Base-by-base conservation (phyloP, 92 coral and sea anemone species). In the Actinernus sp. region DNA sequence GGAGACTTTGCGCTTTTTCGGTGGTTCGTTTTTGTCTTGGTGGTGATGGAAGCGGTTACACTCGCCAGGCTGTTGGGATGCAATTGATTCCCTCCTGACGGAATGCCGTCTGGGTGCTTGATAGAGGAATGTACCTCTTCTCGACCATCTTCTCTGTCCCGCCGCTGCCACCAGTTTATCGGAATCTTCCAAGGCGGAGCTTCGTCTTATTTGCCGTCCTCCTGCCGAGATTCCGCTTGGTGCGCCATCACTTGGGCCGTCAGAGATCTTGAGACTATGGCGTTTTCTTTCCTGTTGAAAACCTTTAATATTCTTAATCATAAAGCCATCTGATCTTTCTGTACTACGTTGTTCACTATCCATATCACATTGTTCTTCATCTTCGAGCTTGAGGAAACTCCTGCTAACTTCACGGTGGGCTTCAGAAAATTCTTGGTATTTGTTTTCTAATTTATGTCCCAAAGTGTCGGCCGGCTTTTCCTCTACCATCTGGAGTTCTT, bases 1-100 rank as follows among this genome's bases (percentile, higher is more conserved):
- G 7, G 78, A 70, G 17, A 55, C 16, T 46, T 70, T 70, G 17
- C 32, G 31, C 10, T 45, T 56, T 21, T 37, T 70, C 4, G 46
- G n/a, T 0, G 47, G 39, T 31, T 20, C 6, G 17, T 40, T 60
- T 22, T 68, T 31, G 18, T 37, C 48, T 24, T 70, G 78, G 27
- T 70, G 65, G 24, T 10, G 14, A 4, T 16, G 12, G 25, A 33
- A 54, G 28, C 78, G 49, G 22, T 25, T 36, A 18, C 78, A 70
- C 49, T 46, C 58, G 2, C 58, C 58, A 22, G 36, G 48, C 36
- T 47, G 17, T 26, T 8, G 52, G 10, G 52, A 18, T 45, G 5
- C 5, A 4, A 17, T 6, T n/a, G n/a, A n/a, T 23, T 45, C 52
- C 17, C 22, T 45, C 22, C 17, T 12, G 4, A 6, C 5, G 18